phyloP scores from a whole-genome alignment of 64 coral and sea anemone species.

The Catalaphyllia jardinei region DNA sequence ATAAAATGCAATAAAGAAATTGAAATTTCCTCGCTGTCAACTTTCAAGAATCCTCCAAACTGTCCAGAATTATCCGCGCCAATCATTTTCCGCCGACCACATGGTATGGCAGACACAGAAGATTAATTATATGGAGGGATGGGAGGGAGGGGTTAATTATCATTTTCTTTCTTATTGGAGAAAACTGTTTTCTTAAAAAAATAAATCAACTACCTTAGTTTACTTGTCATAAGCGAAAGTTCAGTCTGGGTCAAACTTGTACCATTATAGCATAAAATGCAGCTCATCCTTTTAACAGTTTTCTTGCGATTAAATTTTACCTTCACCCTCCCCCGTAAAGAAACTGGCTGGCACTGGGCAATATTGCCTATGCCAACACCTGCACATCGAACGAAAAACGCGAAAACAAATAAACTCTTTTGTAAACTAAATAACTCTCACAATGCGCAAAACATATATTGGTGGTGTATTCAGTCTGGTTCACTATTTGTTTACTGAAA shows the following conservation, averaged over 20 bases:
- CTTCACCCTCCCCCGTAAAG: neutral
- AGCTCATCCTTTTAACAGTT: neutral
- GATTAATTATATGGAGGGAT: neutral
- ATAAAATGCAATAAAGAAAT: neutral
- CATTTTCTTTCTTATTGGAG: neutral
- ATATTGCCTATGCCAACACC: no score
- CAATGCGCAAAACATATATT: neutral
- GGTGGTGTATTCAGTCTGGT: neutral
- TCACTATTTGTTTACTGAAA: neutral
- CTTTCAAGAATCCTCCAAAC: neutral
- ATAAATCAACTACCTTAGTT: no score
- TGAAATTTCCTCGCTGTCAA: constrained; percentile 39
- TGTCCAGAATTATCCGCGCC: constrained; percentile 27
- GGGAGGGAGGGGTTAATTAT: neutral
- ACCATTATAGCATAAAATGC: neutral
- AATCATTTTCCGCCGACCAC: constrained; percentile 32
- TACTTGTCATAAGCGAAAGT: no score
- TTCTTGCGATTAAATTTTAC: neutral
- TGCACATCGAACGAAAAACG: neutral
- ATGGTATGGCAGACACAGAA: neutral
- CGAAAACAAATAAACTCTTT: neutral
- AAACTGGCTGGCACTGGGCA: no score
- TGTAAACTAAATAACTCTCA: neutral
- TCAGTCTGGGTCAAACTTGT: neutral
- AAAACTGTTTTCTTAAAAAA: neutral